Conservation (phyloP, 2,797 vertebrate species). For the Xenops minutus region DNA sequence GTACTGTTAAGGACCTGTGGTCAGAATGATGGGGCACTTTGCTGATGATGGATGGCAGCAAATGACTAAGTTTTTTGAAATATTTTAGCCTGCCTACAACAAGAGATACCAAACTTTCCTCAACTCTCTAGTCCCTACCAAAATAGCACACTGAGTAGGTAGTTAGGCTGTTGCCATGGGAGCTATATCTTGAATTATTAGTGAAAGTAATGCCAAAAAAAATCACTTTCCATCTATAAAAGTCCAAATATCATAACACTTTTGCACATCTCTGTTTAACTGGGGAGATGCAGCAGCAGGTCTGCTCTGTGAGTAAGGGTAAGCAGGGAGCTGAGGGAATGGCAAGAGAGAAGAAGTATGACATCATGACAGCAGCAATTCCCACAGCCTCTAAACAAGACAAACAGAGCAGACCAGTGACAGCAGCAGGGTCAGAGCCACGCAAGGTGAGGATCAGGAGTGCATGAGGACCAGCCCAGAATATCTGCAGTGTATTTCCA, state of each 20-base stretch:
- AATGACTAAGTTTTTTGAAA: background rate
- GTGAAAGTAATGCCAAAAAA: background rate
- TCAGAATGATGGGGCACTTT: background rate
- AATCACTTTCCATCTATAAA: background rate
- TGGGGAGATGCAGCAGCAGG: background rate
- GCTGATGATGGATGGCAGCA: background rate
- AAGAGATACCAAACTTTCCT: background rate
- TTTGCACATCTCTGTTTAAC: background rate
- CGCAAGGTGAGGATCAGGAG: background rate
- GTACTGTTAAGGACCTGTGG: background rate
- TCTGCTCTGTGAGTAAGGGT: background rate
- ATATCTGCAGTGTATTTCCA: background rate
- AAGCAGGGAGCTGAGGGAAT: background rate
- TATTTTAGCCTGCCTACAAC: background rate
- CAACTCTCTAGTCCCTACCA: background rate
- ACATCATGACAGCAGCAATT: accelerated
- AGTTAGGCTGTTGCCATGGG: background rate
- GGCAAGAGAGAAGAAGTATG: background rate
- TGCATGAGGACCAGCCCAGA: accelerated
- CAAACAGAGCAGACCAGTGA: background rate
- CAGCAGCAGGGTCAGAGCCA: background rate
- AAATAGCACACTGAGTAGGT: background rate
- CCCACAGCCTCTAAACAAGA: background rate
- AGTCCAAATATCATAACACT: background rate
- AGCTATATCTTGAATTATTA: background rate